phyloP scores from a whole-genome alignment of 2,113 vertebrate species.

The Apodemus speciosus region DNA sequence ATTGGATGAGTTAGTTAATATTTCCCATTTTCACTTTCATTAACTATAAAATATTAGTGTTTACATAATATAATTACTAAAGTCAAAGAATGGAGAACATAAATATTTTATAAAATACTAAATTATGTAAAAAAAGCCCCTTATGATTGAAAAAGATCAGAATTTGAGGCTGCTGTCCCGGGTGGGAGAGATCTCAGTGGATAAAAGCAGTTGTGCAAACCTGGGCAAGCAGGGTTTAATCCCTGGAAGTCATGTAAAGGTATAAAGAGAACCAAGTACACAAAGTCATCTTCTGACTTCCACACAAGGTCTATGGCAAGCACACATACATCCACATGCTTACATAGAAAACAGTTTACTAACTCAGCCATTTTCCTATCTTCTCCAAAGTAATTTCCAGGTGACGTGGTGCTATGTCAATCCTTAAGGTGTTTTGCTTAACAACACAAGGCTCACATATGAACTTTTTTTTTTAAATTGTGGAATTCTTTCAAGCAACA shows the following conservation, averaged over 20 bases:
- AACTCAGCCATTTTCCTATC: neutral
- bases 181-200: neutral
- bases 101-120: conserved; percentile 7
- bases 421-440: conserved; percentile 13
- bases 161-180: neutral
- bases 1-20: conserved; percentile 1
- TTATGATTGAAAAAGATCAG: neutral
- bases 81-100: neutral
- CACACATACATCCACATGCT: neutral
- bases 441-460: conserved; percentile 10
- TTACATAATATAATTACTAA: neutral
- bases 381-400: neutral
- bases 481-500: neutral
- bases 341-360: neutral
- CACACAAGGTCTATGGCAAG: neutral
- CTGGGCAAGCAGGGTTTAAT: neutral
- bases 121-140: neutral
- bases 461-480: neutral
- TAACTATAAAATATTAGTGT: conserved; percentile 20
- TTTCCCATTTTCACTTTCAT: conserved; percentile 17
- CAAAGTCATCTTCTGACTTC: neutral
- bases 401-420: conserved; percentile 12
- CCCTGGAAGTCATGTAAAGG: neutral
- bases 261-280: neutral
- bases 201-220: neutral